Evolutionary conservation across 2,113 vertebrate species (phyloP).

Genomic region (Maccullochella peelii): DNA sequence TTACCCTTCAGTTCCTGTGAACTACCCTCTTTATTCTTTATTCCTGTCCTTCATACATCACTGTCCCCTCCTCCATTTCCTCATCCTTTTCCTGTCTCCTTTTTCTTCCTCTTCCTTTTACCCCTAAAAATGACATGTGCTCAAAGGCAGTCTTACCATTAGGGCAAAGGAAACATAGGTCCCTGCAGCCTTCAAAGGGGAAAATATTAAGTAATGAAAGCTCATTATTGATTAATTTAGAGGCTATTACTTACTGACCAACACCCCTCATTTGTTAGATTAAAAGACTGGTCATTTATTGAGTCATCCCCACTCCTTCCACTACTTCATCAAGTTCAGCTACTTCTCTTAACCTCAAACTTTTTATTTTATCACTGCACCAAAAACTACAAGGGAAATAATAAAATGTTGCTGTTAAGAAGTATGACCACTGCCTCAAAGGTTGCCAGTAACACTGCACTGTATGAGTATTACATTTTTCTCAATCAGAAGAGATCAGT

Average conservation of each 20-base stretch:
- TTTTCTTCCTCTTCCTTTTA: conserved; percentile 48
- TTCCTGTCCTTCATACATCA: conserved; percentile 50
- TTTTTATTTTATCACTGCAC: conserved; percentile 17
- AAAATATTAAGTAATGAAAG: conserved; percentile 30
- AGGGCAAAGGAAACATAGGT: not conserved
- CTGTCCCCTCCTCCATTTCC: conserved; percentile 58
- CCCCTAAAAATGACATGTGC: conserved; percentile 9
- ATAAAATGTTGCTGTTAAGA: not conserved
- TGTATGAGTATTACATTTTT: not conserved
- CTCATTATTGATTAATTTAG: conserved; percentile 23
- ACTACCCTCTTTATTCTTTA: conserved; percentile 31
- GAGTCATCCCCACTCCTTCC: conserved; percentile 51
- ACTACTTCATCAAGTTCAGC: conserved; percentile 52
- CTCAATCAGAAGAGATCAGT: not conserved
- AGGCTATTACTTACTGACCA: conserved; percentile 36
- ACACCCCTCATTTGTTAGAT: conserved; percentile 52
- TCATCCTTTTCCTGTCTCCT: conserved; percentile 62
- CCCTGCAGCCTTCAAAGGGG: conserved; percentile 9
- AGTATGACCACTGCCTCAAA: not conserved
- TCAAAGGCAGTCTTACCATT: not conserved
- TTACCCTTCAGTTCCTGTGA: conserved; percentile 52
- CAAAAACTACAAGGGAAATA: not conserved
- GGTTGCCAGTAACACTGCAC: not conserved
- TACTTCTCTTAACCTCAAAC: conserved; percentile 22
- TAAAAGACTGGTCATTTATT: conserved; percentile 39